Percentiles rank a stretch among this genome's conserved stretches.
phyloP scores from a whole-genome alignment of 2,797 vertebrate species.

The Poeciliopsis gracilis region DNA sequence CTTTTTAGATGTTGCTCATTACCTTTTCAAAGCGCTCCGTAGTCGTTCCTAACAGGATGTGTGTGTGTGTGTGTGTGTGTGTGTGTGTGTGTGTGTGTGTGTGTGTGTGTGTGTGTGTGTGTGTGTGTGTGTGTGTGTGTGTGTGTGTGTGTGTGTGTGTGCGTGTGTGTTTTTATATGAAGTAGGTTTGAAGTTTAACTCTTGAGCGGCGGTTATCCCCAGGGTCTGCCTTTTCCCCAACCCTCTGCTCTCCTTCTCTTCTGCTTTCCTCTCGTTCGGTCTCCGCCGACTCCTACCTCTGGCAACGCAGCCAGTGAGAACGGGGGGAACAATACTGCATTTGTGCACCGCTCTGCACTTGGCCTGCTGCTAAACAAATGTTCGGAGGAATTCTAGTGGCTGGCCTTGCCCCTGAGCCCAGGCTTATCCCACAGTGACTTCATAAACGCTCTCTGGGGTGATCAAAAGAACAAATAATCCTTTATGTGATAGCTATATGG shows the following conservation, averaged over 20 bases:
- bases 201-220: conserved; percentile 51
- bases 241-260: conserved; percentile 4
- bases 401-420: conserved; percentile 64
- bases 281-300: conserved; percentile 63
- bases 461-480: conserved; percentile 72
- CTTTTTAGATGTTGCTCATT: conserved; percentile 57
- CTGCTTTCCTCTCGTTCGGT: conserved; percentile 39
- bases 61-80: conserved; percentile 20
- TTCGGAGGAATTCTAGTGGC: conserved; percentile 76
- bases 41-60: conserved; percentile 53
- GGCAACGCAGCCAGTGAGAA: conserved; percentile 58
- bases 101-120: conserved; percentile 4
- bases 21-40: conserved; percentile 56
- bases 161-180: conserved; percentile 25
- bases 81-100: conserved; percentile 4
- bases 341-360: conserved; percentile 73
- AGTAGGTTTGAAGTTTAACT: conserved; percentile 78
- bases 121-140: conserved; percentile 4
- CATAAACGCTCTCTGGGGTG: conserved; percentile 64
- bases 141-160: conserved; percentile 28
- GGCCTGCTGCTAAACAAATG: conserved; percentile 80
- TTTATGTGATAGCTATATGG: conserved; percentile 65
- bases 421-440: conserved; percentile 69
- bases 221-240: conserved; percentile 40
- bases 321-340: conserved; percentile 73